Evolutionary conservation across 2,888 invertebrate species (phyloP), one percentile per base, ranked within the genome.

Genomic region (Brachyopa scutellaris): DNA sequence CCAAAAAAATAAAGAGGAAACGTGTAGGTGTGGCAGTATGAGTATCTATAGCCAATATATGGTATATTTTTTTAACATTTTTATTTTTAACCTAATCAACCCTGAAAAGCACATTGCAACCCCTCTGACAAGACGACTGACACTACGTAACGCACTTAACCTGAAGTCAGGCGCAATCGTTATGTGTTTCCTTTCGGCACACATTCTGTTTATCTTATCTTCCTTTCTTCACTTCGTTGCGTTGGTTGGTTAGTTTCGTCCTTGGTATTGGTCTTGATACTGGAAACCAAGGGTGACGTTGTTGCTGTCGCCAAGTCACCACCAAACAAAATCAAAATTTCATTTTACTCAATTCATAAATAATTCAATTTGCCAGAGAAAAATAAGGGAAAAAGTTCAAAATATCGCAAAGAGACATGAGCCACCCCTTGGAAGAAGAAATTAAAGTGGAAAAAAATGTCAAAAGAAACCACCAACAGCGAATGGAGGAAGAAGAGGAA

Each of bases 31-130:
- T 19, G 9, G n/a, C n/a, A n/a, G n/a, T n/a, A 19, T 0, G n/a
- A 9, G 21, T 23, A 21, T 0, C 29, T 49, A 49, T 1, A 9
- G 2, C 51, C 9, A 29, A 51, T n/a, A 19, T 17, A 5, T 33
- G n/a, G n/a, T n/a, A n/a, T n/a, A n/a, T 11, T 15, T 19, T 33
- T n/a, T n/a, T 53, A 33, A 33, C n/a, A 53, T 53, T 33, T 53
- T 53, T 53, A 19, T n/a, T n/a, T n/a, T n/a, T n/a, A 53, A 53
- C 33, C 17, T 53, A 19, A 19, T 33, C 19, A 19, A 17, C 17
- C 19, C 33, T 33, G 19, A 31, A 19, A n/a, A 11, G 51, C 4
- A 17, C 8, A 15, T 6, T 2, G n/a, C 1, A 2, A 21, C 11
- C 45, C n/a, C 21, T 1, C 15, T 2, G 15, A 13, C 26, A 26